Evolutionary conservation across 2,888 invertebrate genomes (phyloP).

Genomic region (Coenonympha glycerion): DNA sequence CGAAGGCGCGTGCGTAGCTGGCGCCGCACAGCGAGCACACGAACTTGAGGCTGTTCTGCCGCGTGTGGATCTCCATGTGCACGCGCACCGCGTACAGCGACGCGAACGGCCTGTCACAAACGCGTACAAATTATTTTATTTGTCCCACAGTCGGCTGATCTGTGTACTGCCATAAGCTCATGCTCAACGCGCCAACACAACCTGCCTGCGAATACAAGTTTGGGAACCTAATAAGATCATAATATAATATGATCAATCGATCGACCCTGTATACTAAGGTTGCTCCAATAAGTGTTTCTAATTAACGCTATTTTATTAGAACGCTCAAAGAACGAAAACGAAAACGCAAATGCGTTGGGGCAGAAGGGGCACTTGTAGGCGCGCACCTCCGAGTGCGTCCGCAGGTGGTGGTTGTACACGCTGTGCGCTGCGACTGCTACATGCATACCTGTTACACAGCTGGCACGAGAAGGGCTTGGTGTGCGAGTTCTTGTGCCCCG

Average conservation of each 20-base stretch:
- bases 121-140: neutral
- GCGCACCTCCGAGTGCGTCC: constrained; percentile 85
- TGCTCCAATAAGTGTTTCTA: too few species aligned
- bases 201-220: too few species aligned
- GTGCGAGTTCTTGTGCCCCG: constrained; percentile 87
- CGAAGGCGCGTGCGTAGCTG: constrained; percentile 84
- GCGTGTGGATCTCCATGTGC: constrained; percentile 84
- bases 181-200: too few species aligned
- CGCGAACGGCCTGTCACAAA: constrained; percentile 79
- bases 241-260: too few species aligned
- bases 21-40: constrained; percentile 84
- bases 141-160: too few species aligned
- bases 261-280: too few species aligned
- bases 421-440: too few species aligned
- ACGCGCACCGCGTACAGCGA: constrained; percentile 84
- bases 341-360: constrained; percentile 87
- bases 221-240: too few species aligned
- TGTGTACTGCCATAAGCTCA: too few species aligned
- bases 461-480: constrained; percentile 87
- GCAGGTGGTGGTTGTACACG: constrained; percentile 84
- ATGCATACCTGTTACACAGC: constrained; percentile 81
- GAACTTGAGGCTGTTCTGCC: constrained; percentile 81
- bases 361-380: constrained; percentile 85
- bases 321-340: too few species aligned
- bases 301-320: too few species aligned